phyloP scores from a whole-genome alignment of 2,113 vertebrate genomes.

The Dicaeum eximium region DNA sequence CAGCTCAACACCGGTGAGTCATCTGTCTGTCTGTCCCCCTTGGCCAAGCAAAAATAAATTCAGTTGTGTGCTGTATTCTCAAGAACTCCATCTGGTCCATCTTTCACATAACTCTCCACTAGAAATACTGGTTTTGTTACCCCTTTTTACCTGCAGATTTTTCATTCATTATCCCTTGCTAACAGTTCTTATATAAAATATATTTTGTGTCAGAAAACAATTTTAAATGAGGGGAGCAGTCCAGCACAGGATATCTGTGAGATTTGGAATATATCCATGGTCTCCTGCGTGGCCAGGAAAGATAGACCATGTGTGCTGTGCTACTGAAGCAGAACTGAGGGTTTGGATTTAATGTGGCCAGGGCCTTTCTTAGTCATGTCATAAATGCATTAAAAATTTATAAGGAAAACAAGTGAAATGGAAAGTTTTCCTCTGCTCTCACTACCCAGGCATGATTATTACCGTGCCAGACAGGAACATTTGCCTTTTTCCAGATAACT shows the following conservation, averaged over 20 bases:
- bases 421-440: background rate
- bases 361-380: background rate
- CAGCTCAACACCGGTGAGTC: slow-evolving; percentile 71
- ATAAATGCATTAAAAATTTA: background rate
- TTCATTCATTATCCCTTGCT: accelerated
- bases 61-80: background rate
- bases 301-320: background rate
- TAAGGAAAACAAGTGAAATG: background rate
- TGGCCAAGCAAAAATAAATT: background rate
- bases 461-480: background rate
- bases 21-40: background rate
- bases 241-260: background rate
- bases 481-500: background rate
- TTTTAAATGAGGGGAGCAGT: background rate
- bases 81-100: background rate
- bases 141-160: background rate
- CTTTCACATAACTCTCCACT: background rate
- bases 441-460: background rate
- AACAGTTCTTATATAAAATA: background rate
- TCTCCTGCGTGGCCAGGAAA: background rate
- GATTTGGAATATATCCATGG: background rate
- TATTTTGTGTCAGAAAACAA: background rate
- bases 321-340: background rate
- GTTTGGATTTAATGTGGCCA: background rate
- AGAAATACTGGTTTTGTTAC: background rate